Percentiles rank a stretch among this genome's conserved stretches.
Evolutionary conservation across 1,140 invertebrate genomes (phyloP).

Genomic region (Trichonephila clavata): DNA sequence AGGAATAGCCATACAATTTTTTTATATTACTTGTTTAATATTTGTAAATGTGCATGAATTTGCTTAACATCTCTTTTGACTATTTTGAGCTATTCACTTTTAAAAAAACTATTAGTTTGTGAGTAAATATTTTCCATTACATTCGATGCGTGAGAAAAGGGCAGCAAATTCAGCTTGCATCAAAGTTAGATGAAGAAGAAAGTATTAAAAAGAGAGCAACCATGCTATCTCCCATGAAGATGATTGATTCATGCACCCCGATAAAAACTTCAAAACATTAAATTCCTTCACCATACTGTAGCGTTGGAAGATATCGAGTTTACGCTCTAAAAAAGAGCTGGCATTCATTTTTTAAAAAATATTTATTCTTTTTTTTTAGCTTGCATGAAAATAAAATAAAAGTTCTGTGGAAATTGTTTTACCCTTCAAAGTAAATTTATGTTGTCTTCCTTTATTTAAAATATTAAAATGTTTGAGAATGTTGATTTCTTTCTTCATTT

Average conservation of each 20-base stretch:
- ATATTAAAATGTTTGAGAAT: neutral
- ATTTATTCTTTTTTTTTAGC: neutral
- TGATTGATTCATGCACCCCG: slow-evolving; percentile 4
- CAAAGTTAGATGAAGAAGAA: slow-evolving; percentile 33
- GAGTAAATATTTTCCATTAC: neutral
- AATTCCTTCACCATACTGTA: neutral
- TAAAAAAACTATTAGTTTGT: neutral
- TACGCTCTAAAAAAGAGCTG: neutral
- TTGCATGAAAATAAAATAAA: neutral
- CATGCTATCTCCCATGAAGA: neutral
- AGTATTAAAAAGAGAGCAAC: slow-evolving; percentile 36
- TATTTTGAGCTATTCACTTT: neutral
- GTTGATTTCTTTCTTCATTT: neutral
- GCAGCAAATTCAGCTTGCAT: slow-evolving; percentile 7
- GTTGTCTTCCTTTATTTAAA: neutral
- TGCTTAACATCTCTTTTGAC: neutral
- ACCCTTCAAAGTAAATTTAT: neutral
- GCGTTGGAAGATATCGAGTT: neutral
- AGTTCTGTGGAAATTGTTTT: neutral
- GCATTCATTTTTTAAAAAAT: neutral
- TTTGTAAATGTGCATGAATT: too few species aligned
- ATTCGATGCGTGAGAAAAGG: neutral
- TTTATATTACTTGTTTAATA: too few species aligned
- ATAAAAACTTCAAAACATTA: slow-evolving; percentile 21
- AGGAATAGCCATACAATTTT: too few species aligned